Evolutionary conservation across 1,140 invertebrate genomes (phyloP).

Genomic region (Acromyrmex charruanus): DNA sequence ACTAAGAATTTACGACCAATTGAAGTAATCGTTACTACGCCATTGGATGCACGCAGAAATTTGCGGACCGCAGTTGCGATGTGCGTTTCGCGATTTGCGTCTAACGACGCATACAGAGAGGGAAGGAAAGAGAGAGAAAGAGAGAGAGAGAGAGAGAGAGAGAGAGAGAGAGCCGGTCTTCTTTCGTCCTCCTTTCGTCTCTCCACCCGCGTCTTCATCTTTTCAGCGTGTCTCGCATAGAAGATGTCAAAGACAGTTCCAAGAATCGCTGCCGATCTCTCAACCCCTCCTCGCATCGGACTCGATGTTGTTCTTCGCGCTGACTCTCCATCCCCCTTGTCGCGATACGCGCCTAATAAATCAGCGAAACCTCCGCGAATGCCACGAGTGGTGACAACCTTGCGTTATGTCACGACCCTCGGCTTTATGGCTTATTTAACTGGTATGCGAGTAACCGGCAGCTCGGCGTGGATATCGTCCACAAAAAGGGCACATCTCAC

Average conservation of each 20-base stretch:
- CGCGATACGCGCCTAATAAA: constrained; percentile 52
- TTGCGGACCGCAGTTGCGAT: constrained; percentile 37
- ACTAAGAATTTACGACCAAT: neutral
- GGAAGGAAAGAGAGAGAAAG: constrained; percentile 21
- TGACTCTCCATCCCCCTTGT: constrained; percentile 37
- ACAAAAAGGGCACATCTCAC: constrained; percentile 14
- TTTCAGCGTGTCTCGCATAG: constrained; percentile 40
- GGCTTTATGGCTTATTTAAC: constrained; percentile 76
- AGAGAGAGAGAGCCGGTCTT: constrained; percentile 6
- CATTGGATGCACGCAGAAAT: constrained; percentile 33
- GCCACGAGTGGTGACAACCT: constrained; percentile 62
- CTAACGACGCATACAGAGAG: constrained; percentile 69
- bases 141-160: constrained; percentile 3
- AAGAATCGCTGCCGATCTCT: constrained; percentile 66
- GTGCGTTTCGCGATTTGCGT: constrained; percentile 69
- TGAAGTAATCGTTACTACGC: constrained; percentile 31
- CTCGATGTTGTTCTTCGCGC: constrained; percentile 60
- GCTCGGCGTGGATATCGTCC: constrained; percentile 15
- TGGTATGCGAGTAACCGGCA: constrained; percentile 56
- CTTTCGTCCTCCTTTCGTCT: neutral
- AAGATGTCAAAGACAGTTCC: constrained; percentile 71
- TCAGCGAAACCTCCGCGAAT: constrained; percentile 59
- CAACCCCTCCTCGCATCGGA: constrained; percentile 55
- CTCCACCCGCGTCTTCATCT: constrained; percentile 3
- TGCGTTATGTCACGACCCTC: constrained; percentile 67